Percentiles rank a stretch among this genome's conserved stretches.
Evolutionary conservation across 2,888 invertebrate genomes (phyloP).

Genomic region (Andrena dorsata): DNA sequence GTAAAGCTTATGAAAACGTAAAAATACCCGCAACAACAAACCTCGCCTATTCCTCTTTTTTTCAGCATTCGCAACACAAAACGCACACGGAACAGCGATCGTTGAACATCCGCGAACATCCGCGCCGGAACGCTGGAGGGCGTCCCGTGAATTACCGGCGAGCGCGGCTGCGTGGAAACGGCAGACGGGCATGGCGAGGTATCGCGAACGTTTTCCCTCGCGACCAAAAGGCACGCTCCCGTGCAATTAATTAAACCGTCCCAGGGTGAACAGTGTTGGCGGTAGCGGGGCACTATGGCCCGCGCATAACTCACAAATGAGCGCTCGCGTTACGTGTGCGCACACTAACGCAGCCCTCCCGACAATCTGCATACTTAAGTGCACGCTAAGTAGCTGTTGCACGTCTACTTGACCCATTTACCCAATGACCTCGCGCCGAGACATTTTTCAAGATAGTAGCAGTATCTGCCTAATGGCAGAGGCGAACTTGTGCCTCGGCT

Average conservation of each 20-base stretch:
- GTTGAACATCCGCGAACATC: too few relatives aligned
- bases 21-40: too few relatives aligned
- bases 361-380: conserved; percentile 70
- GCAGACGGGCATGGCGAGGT: not conserved
- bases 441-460: conserved; percentile 63
- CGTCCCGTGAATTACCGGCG: too few relatives aligned
- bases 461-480: conserved; percentile 65
- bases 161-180: not conserved
- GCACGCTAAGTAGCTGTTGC: conserved; percentile 61
- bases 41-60: too few relatives aligned
- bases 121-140: too few relatives aligned
- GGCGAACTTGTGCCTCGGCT: conserved; percentile 42
- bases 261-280: conserved; percentile 8
- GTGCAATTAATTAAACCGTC: conserved; percentile 28
- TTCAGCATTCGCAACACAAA: too few relatives aligned
- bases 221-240: not conserved
- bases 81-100: too few relatives aligned
- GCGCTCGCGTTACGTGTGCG: conserved; percentile 30
- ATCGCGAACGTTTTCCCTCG: not conserved
- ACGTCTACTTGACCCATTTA: conserved; percentile 76
- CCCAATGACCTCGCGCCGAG: conserved; percentile 73
- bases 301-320: conserved; percentile 56
- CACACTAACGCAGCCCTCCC: conserved; percentile 37
- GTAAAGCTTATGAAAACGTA: too few relatives aligned
- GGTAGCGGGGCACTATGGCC: conserved; percentile 3